These are phyloP conservation scores for Lycaon pictus DNA, from an alignment of 2,113 vertebrate genomes.

Conservation along the genomic window DNA sequence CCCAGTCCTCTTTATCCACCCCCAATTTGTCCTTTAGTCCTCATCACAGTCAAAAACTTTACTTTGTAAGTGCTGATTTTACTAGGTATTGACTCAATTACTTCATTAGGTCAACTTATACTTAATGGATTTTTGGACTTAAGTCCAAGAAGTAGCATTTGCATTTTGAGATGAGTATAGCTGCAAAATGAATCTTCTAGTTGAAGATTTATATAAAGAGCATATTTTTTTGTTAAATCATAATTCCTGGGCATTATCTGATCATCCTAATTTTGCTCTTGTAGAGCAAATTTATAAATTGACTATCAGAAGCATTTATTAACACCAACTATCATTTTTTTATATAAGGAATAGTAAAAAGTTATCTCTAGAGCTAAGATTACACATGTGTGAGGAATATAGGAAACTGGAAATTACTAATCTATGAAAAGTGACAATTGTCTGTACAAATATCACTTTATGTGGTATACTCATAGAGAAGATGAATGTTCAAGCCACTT, in stretches of 20 bases:
- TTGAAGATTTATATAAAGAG: background rate
- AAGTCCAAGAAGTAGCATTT: background rate
- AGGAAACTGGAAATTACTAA: background rate
- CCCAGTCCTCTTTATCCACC: background rate
- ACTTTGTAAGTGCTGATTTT: background rate
- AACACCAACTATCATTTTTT: background rate
- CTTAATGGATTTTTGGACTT: background rate
- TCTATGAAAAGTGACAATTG: background rate
- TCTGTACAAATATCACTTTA: background rate
- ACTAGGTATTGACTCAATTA: background rate
- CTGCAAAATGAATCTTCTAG: background rate
- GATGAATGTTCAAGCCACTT: background rate
- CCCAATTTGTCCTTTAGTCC: background rate
- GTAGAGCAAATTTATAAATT: background rate
- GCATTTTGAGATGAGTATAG: background rate
- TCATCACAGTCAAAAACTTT: background rate
- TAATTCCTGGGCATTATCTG: background rate
- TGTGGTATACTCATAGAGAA: background rate
- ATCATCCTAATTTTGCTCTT: slow-evolving; percentile 17
- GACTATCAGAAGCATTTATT: background rate
- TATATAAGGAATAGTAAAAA: background rate
- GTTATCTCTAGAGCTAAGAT: background rate
- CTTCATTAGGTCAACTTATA: background rate
- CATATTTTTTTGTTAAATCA: background rate
- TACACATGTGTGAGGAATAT: background rate